Evolutionary conservation across 2,888 invertebrate species (phyloP), one percentile per base, ranked within the genome.

Genomic region (Amblyteles armatorius): DNA sequence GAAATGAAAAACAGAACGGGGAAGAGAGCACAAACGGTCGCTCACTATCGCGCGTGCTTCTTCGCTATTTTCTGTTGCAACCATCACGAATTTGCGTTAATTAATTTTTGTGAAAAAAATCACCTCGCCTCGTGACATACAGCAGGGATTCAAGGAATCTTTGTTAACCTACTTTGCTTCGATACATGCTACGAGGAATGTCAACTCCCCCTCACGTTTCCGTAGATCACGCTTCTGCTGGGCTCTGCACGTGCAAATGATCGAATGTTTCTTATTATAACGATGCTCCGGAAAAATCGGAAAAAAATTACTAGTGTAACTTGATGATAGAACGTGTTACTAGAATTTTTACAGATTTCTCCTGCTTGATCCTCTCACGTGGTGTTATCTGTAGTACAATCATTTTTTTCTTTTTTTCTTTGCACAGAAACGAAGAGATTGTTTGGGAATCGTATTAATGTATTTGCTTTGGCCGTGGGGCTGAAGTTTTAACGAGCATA

Each of bases 401-500:
- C 9, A 36, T 36, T 36, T 36, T 36, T 19, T 16, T 55, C 22
- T 9, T 44, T 63, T 76, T n/a, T 5, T 63, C 60, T 33, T 16
- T 71, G 33, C 7, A 63, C 57, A 13, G 16, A 33, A 26, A 40
- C n/a, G 22, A 36, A 36, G 13, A 26, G 55, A 65, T 50, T n/a
- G 33, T 80, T 22, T 36, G 22, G 57, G 69, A 77, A 77, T 82
- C 44, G 19, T 65, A 77, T 69, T 82, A 77, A 82, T 82, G 82
- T 71, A 40, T 73, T 79, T 78, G 68, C 68, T 40, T 52, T 29
- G 16, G 68, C 57, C 26, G 33, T 19, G n/a, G 67, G 78, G 72
- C 60, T 48, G 73, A 73, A 36, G 57, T 73, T 83, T 77, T 77
- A 82, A 82, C 78, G 82, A 72, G 22, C 78, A 73, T 67, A 73